Conservation (phyloP, 1,140 invertebrate genomes). For the Sycophila sp. region DNA sequence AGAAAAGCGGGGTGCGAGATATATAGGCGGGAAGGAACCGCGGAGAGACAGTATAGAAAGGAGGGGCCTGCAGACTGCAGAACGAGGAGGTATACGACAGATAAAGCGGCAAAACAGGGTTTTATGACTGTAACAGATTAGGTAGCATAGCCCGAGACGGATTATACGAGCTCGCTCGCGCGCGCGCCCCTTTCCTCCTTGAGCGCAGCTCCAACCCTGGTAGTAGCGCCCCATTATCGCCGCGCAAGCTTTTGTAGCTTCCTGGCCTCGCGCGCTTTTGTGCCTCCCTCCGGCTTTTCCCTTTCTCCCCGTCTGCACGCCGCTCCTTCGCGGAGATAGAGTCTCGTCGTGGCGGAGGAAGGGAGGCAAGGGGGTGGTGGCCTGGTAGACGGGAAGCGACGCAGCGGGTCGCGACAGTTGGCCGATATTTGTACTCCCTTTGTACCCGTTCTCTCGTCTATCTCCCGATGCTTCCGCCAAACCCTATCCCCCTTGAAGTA, state of each 20-base stretch:
- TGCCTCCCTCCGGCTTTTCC: neutral
- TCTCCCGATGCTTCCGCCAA: conserved; percentile 26
- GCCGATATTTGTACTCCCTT: conserved; percentile 54
- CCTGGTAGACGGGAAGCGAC: conserved; percentile 27
- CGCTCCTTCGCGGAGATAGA: conserved; percentile 1
- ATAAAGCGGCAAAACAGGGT: conserved; percentile 48
- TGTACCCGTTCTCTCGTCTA: conserved; percentile 38
- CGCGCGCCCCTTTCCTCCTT: neutral
- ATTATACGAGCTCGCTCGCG: neutral
- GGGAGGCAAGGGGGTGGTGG: conserved; percentile 9
- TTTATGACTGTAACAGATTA: conserved; percentile 53
- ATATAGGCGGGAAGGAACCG: no score
- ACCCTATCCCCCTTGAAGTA: conserved; percentile 7
- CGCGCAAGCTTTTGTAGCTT: conserved; percentile 34
- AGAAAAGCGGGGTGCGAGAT: conserved; percentile 34
- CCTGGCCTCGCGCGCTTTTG: conserved; percentile 20
- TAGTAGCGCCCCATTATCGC: conserved; percentile 27
- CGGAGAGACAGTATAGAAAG: no score
- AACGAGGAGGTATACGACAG: conserved; percentile 28
- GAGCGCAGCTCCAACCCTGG: conserved; percentile 22
- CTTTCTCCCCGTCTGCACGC: neutral
- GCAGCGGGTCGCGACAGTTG: conserved; percentile 44
- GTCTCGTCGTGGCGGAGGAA: neutral
- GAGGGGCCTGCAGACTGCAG: conserved; percentile 12
- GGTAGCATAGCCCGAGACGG: conserved; percentile 32